These are phyloP conservation scores for Megaceryle maxima DNA, from an alignment of 2,113 vertebrate genomes.

Conservation along the genomic window DNA sequence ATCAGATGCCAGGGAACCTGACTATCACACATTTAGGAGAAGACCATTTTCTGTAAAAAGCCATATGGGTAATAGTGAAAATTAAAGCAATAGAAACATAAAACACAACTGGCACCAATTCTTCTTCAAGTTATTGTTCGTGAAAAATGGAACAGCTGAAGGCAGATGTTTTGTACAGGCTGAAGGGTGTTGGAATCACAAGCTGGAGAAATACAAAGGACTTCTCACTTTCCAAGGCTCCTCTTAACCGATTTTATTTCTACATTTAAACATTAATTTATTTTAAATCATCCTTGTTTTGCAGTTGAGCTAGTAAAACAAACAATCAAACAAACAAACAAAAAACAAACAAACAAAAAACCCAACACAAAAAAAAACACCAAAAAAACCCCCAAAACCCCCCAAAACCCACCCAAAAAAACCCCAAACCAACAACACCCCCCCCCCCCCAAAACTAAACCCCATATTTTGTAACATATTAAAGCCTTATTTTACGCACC, in stretches of 20 bases:
- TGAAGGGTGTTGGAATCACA: neutral
- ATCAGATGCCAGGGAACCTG: conserved; percentile 17
- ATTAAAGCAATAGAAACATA: neutral
- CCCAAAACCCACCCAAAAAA: too few species aligned
- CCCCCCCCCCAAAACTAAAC: neutral
- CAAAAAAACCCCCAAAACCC: too few species aligned
- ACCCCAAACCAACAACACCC: too few species aligned
- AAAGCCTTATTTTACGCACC: neutral
- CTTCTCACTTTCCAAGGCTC: neutral
- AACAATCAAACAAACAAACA: too few species aligned
- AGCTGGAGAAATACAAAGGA: neutral
- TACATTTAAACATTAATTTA: neutral
- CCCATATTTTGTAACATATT: neutral
- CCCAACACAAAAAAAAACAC: too few species aligned
- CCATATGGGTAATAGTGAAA: neutral
- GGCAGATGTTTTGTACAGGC: conserved; percentile 13
- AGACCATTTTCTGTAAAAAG: neutral
- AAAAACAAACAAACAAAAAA: too few species aligned
- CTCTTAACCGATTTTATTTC: neutral
- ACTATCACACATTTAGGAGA: neutral
- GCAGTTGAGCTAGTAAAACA: neutral
- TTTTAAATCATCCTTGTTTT: neutral
- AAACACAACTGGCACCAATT: neutral
- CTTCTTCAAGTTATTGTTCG: neutral
- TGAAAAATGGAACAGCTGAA: conserved; percentile 5